Percentiles rank a stretch among this genome's conserved stretches.
These are phyloP conservation scores for Polyommatus icarus DNA, from an alignment of 2,888 invertebrate genomes.

Conservation along the genomic window DNA sequence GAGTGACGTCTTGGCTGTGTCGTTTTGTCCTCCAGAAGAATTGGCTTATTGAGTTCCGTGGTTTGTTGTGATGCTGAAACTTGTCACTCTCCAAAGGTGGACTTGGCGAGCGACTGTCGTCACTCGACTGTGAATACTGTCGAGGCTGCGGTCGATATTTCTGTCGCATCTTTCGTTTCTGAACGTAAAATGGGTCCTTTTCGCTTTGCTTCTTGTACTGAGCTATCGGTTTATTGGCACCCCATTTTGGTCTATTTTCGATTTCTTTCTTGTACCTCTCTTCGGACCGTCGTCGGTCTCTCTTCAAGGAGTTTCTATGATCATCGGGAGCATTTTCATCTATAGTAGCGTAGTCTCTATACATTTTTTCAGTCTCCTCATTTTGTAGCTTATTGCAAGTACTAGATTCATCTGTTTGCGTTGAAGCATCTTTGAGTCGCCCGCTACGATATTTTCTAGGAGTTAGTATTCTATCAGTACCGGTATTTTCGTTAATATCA, in stretches of 20 bases:
- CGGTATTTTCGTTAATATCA: conserved; percentile 57
- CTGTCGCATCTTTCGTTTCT: conserved; percentile 84
- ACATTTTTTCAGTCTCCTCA: conserved; percentile 64
- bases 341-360: conserved; percentile 76
- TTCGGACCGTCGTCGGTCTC: conserved; percentile 77
- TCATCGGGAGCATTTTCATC: conserved; percentile 77
- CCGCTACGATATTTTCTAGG: conserved; percentile 74
- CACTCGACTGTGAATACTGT: conserved; percentile 81
- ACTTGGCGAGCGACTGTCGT: conserved; percentile 82
- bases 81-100: conserved; percentile 63
- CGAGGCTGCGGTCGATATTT: conserved; percentile 81
- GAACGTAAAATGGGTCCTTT: conserved; percentile 91
- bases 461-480: conserved; percentile 64
- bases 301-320: conserved; percentile 72
- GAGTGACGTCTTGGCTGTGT: conserved; percentile 67
- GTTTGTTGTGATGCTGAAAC: conserved; percentile 61
- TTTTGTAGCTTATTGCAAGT: conserved; percentile 62
- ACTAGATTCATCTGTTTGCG: conserved; percentile 82
- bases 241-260: conserved; percentile 87
- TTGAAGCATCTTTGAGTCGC: conserved; percentile 81
- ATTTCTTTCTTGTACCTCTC: conserved; percentile 79
- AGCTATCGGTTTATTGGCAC: conserved; percentile 87
- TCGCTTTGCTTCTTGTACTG: conserved; percentile 94
- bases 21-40: conserved; percentile 76
- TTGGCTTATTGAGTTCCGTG: conserved; percentile 72